Evolutionary conservation across 1,140 invertebrate genomes (phyloP).

Genomic region (Pachyrhynchus sulphureomaculatus): DNA sequence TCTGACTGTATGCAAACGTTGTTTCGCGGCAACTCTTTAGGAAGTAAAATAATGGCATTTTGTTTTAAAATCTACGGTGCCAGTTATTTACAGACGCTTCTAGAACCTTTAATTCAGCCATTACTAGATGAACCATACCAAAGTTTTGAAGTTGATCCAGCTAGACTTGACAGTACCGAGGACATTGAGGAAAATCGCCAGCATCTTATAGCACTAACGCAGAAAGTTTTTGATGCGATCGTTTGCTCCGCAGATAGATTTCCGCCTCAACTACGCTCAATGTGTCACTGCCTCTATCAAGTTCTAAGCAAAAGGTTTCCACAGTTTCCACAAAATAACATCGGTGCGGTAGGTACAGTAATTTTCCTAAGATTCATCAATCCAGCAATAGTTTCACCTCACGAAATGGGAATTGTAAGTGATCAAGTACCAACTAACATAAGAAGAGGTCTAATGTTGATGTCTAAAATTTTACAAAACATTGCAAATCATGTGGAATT

Average conservation of each 20-base stretch:
- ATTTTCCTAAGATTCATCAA: constrained; percentile 97
- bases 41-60: constrained; percentile 98
- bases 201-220: constrained; percentile 85
- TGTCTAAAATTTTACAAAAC: constrained; percentile 98
- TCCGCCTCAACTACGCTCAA: constrained; percentile 91
- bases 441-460: constrained; percentile 92
- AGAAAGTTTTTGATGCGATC: constrained; percentile 93
- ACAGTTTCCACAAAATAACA: constrained; percentile 87
- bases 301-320: constrained; percentile 91
- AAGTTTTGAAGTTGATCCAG: constrained; percentile 91
- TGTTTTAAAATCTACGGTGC: constrained; percentile 98
- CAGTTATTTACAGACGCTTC: constrained; percentile 81
- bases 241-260: constrained; percentile 90
- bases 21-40: constrained; percentile 93
- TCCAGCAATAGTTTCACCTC: constrained; percentile 95
- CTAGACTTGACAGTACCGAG: constrained; percentile 80
- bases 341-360: constrained; percentile 92
- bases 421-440: constrained; percentile 80
- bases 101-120: constrained; percentile 87
- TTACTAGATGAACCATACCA: constrained; percentile 69
- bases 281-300: constrained; percentile 97
- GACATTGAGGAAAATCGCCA: constrained; percentile 87
- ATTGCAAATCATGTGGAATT: constrained; percentile 98
- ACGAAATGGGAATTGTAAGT: constrained; percentile 92
- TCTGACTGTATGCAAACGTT: constrained; percentile 97